These are phyloP conservation scores for Amphipyra berbera DNA, from an alignment of 2,888 invertebrate genomes.

Conservation along the genomic window DNA sequence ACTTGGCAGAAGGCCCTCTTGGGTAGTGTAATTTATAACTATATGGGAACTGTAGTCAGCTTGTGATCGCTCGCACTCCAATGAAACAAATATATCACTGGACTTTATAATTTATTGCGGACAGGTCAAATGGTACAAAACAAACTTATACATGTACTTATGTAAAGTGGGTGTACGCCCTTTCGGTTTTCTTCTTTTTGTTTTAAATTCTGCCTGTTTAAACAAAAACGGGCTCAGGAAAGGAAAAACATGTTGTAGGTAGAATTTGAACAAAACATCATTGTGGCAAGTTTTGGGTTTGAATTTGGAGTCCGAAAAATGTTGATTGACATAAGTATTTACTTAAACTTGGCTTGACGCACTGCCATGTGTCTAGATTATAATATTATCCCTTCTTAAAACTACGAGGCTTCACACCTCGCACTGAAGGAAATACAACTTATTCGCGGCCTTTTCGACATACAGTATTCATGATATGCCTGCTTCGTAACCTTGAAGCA, in stretches of 20 bases:
- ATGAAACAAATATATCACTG: conserved; percentile 58
- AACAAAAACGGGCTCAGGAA: background rate
- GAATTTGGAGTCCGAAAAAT: background rate
- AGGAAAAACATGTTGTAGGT: background rate
- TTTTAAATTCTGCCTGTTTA: background rate
- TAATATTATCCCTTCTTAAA: no score
- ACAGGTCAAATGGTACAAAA: conserved; percentile 56
- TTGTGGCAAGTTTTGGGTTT: background rate
- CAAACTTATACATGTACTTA: conserved; percentile 45
- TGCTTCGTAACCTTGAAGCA: conserved; percentile 20
- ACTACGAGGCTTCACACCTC: background rate
- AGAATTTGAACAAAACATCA: background rate
- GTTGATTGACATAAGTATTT: background rate
- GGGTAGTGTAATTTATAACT: conserved; percentile 79
- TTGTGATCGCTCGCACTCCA: conserved; percentile 55
- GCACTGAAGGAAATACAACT: background rate
- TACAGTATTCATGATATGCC: conserved; percentile 20
- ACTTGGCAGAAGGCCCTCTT: conserved; percentile 76
- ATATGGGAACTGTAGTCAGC: conserved; percentile 52
- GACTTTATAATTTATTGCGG: conserved; percentile 60
- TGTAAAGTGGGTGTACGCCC: conserved; percentile 24
- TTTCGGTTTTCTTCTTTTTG: conserved; percentile 14
- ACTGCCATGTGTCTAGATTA: no score
- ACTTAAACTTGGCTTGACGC: no score
- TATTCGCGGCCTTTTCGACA: conserved; percentile 23